Conservation (phyloP, 2,888 invertebrate genomes). For the Nasonovia ribisnigri region DNA sequence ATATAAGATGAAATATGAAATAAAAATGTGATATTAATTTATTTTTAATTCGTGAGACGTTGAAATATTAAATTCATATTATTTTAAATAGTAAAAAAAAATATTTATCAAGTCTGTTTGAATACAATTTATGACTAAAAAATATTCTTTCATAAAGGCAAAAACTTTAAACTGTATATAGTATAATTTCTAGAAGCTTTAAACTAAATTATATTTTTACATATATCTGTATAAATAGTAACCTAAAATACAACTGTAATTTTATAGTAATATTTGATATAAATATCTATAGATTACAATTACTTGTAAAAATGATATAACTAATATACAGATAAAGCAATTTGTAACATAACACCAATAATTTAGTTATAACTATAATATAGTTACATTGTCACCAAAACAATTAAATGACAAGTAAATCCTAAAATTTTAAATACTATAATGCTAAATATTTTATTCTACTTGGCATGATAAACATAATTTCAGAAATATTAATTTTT, state of each 20-base stretch:
- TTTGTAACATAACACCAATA: background rate
- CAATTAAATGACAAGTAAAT: background rate
- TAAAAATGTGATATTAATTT: background rate
- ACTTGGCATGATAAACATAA: background rate
- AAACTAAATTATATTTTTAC: conserved; percentile 14
- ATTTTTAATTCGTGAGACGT: conserved; percentile 1
- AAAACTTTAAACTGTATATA: background rate
- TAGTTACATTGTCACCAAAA: background rate
- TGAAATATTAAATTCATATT: background rate
- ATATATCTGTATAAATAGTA: background rate
- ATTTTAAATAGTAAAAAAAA: background rate
- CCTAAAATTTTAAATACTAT: background rate
- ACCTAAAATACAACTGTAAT: background rate
- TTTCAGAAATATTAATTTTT: background rate
- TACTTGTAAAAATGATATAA: background rate
- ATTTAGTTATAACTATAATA: background rate
- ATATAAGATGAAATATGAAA: background rate
- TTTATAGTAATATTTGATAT: background rate
- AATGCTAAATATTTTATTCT: background rate
- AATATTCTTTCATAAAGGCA: background rate
- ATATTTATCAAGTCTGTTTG: background rate
- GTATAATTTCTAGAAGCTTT: background rate
- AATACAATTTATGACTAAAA: conserved; percentile 23
- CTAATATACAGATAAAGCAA: background rate
- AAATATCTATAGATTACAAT: background rate